These are phyloP conservation scores for Nezara viridula DNA, from an alignment of 2,888 invertebrate species.

Conservation along the genomic window DNA sequence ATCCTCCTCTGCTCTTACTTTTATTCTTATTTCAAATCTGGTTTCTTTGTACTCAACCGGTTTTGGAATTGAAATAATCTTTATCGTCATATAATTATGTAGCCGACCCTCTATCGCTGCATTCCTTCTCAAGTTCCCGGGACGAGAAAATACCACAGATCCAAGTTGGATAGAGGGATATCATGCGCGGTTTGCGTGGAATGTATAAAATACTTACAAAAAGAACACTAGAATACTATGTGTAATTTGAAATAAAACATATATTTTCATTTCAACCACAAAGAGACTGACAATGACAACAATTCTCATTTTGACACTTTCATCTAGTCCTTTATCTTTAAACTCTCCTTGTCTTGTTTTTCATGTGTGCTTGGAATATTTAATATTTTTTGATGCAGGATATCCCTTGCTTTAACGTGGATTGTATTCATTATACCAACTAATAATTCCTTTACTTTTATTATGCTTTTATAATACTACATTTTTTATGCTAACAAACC, in stretches of 20 bases:
- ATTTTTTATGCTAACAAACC: neutral
- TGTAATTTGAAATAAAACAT: neutral
- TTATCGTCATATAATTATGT: conserved; percentile 59
- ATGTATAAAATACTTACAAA: neutral
- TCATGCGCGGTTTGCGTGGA: conserved; percentile 40
- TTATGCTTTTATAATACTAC: no score
- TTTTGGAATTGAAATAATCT: conserved; percentile 64
- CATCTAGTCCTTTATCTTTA: neutral
- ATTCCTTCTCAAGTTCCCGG: conserved; percentile 57
- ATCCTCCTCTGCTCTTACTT: conserved; percentile 62
- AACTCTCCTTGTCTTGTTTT: neutral
- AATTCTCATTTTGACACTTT: neutral
- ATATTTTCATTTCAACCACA: neutral
- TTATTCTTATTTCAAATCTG: conserved; percentile 63
- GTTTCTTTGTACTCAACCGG: conserved; percentile 64
- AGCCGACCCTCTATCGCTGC: conserved; percentile 58
- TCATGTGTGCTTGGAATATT: no score
- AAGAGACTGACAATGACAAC: no score
- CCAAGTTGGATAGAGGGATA: neutral
- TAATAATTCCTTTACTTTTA: neutral
- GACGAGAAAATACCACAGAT: conserved; percentile 35
- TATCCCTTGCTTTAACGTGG: neutral
- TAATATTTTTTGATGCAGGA: neutral
- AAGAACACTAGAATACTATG: neutral
- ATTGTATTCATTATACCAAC: neutral